These are phyloP conservation scores for Silurus aristotelis DNA, from an alignment of 2,797 vertebrate genomes.

Conservation along the genomic window DNA sequence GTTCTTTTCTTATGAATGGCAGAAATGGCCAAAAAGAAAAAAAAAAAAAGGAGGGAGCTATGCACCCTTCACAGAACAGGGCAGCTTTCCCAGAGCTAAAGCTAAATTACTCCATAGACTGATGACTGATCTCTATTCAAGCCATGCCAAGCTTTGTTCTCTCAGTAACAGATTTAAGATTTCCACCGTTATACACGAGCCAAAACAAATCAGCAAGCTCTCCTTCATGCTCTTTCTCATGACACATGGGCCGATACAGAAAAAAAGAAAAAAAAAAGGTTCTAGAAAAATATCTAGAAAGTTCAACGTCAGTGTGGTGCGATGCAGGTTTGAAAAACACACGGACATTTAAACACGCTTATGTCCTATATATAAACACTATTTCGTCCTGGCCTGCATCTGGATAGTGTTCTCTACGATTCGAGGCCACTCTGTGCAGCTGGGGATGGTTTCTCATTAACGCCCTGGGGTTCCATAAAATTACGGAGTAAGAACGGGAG, in stretches of 20 bases:
- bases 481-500: too few species aligned
- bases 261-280: too few species aligned
- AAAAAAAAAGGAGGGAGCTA: not conserved
- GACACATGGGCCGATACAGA: not conserved
- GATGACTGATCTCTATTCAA: conserved; percentile 45
- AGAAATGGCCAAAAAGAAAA: conserved; percentile 13
- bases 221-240: not conserved
- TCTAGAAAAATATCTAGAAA: not conserved
- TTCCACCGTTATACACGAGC: conserved; percentile 7
- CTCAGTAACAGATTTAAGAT: conserved; percentile 43
- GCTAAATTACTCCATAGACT: conserved; percentile 13
- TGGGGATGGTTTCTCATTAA: too few species aligned
- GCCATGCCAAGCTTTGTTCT: conserved; percentile 48
- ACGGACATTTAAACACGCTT: too few species aligned
- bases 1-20: conserved; percentile 35
- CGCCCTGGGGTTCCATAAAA: too few species aligned
- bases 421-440: too few species aligned
- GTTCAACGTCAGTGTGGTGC: too few species aligned
- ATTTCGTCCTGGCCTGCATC: too few species aligned
- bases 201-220: conserved; percentile 15
- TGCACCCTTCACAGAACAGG: conserved; percentile 11
- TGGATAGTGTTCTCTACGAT: too few species aligned
- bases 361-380: too few species aligned
- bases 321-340: not conserved
- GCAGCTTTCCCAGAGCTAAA: conserved; percentile 26